These are phyloP conservation scores for Acrobasis suavella DNA, from an alignment of 2,888 invertebrate genomes.

Conservation along the genomic window DNA sequence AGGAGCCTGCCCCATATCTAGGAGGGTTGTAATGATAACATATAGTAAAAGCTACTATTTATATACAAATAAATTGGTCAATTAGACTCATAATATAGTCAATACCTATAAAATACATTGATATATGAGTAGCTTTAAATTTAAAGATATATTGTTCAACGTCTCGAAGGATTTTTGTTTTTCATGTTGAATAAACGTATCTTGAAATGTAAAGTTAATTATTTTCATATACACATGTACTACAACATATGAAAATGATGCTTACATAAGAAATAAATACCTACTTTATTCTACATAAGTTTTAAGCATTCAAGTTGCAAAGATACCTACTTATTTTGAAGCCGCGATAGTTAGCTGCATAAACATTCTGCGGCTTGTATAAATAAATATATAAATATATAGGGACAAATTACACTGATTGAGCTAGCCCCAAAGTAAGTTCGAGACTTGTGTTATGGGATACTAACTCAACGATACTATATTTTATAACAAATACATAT, in stretches of 20 bases:
- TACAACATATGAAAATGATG: not conserved
- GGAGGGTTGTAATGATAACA: not conserved
- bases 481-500: too few species aligned
- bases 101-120: not conserved
- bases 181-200: slow-evolving; percentile 2
- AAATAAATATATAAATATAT: too few species aligned
- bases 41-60: not conserved
- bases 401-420: too few species aligned
- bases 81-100: not conserved
- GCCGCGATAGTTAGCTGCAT: not conserved
- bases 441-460: too few species aligned
- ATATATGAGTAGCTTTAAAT: slow-evolving; percentile 3
- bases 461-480: too few species aligned
- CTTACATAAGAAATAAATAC: slow-evolving; percentile 10
- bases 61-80: not conserved
- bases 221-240: not conserved
- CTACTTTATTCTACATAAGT: not conserved
- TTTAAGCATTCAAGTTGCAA: too few species aligned
- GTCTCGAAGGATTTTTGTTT: not conserved
- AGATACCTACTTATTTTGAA: not conserved
- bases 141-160: not conserved
- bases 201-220: not conserved
- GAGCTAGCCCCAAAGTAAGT: too few species aligned
- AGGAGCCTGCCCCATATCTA: not conserved
- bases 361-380: not conserved